Percentiles rank a stretch among this genome's conserved stretches.
Conservation (phyloP, 2,113 vertebrate species). For the Eudyptes chrysolophus region DNA sequence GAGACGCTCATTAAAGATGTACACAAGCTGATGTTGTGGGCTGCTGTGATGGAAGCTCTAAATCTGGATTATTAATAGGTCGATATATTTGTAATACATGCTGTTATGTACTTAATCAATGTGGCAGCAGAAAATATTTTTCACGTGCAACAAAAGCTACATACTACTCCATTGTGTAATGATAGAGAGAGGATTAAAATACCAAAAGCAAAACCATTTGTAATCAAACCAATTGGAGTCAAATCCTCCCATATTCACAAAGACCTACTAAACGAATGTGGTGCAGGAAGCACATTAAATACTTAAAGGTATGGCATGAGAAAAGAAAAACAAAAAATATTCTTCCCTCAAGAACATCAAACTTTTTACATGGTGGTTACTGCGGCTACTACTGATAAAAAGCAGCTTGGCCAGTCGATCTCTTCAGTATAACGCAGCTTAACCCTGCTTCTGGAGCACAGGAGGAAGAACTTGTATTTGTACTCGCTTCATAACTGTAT, state of each 20-base stretch:
- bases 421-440: background rate
- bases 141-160: background rate
- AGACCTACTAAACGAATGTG: background rate
- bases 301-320: background rate
- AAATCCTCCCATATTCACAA: background rate
- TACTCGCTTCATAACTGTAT: rapidly evolving
- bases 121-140: background rate
- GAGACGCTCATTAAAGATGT: background rate
- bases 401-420: background rate
- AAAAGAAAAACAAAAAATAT: background rate
- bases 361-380: background rate
- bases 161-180: background rate
- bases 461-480: background rate
- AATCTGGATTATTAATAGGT: background rate
- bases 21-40: background rate
- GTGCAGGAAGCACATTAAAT: background rate
- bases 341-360: background rate
- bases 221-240: background rate
- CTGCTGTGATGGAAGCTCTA: background rate
- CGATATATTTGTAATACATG: background rate
- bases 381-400: background rate
- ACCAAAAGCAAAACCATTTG: background rate
- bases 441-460: background rate
- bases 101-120: background rate
- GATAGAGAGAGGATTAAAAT: background rate